Percentiles rank a stretch among this genome's conserved stretches.
Evolutionary conservation across 2,113 vertebrate genomes (phyloP).

Genomic region (Centropristis striata): DNA sequence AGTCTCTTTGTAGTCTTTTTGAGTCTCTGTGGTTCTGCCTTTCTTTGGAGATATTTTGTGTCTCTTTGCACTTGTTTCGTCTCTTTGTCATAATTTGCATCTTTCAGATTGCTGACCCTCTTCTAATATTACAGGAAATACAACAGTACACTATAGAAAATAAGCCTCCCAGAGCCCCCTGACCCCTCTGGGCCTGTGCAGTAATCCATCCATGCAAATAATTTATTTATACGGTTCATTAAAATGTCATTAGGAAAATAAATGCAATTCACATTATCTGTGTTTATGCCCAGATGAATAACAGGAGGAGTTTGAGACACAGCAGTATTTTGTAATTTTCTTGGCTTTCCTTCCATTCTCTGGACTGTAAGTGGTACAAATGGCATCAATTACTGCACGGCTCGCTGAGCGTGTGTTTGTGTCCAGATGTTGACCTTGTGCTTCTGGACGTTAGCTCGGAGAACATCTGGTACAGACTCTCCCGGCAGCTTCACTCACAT

Average conservation of each 20-base stretch:
- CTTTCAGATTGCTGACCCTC: background rate
- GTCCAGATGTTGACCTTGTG: conserved; percentile 18
- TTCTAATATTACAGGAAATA: background rate
- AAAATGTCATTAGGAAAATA: background rate
- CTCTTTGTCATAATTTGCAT: background rate
- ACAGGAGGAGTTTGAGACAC: background rate
- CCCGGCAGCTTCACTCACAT: conserved; percentile 27
- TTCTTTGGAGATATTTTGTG: background rate
- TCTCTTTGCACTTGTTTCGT: background rate
- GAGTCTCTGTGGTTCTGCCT: background rate
- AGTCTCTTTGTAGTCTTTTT: background rate
- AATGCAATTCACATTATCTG: background rate
- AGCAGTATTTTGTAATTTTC: background rate
- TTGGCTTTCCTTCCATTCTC: background rate
- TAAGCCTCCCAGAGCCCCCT: no score
- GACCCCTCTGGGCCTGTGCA: background rate
- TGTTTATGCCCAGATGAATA: background rate
- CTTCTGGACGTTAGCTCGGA: conserved; percentile 25
- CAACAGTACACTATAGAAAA: background rate
- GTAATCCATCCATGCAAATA: background rate
- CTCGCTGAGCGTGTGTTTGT: background rate
- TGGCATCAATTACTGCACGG: background rate
- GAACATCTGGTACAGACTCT: conserved; percentile 63
- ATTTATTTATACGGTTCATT: background rate
- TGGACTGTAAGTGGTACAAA: background rate